These are phyloP conservation scores for Microcebus jonahi DNA, from an alignment of 2,113 vertebrate genomes.

Conservation along the genomic window DNA sequence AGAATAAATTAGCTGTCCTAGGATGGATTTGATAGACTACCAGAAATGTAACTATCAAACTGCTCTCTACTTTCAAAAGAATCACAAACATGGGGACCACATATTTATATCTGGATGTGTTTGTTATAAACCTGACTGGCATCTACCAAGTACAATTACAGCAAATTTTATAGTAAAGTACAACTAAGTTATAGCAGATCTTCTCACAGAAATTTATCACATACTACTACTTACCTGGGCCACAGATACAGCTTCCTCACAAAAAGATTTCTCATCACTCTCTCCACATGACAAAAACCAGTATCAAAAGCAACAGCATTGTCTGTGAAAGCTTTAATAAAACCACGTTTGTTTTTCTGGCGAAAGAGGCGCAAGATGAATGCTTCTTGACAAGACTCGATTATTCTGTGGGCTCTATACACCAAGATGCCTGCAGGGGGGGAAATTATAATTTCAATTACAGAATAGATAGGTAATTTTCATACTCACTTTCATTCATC, in stretches of 20 bases:
- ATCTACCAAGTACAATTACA: not conserved
- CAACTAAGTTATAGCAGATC: not conserved
- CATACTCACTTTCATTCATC: not conserved
- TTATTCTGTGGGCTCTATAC: slow-evolving; percentile 95
- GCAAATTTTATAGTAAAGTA: not conserved
- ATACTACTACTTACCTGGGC: slow-evolving; percentile 90
- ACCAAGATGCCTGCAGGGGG: slow-evolving; percentile 91
- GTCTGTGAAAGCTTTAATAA: slow-evolving; percentile 99
- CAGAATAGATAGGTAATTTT: not conserved
- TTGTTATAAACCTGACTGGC: not conserved
- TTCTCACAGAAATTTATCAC: not conserved
- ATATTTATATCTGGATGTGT: not conserved
- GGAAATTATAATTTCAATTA: not conserved
- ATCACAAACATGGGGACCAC: not conserved
- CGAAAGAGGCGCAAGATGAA: slow-evolving; percentile 97
- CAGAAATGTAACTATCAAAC: not conserved
- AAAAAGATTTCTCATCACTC: slow-evolving; percentile 98
- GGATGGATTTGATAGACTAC: not conserved
- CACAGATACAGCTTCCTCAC: slow-evolving; percentile 97
- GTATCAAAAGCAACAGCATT: slow-evolving; percentile 94
- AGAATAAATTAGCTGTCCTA: not conserved
- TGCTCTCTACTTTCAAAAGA: not conserved
- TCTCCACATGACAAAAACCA: slow-evolving; percentile 97
- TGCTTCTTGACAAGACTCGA: slow-evolving; percentile 97
- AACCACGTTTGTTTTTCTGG: slow-evolving; percentile 98